Base-by-base conservation (phyloP, 2,797 vertebrate species). In the Falco concolor region DNA sequence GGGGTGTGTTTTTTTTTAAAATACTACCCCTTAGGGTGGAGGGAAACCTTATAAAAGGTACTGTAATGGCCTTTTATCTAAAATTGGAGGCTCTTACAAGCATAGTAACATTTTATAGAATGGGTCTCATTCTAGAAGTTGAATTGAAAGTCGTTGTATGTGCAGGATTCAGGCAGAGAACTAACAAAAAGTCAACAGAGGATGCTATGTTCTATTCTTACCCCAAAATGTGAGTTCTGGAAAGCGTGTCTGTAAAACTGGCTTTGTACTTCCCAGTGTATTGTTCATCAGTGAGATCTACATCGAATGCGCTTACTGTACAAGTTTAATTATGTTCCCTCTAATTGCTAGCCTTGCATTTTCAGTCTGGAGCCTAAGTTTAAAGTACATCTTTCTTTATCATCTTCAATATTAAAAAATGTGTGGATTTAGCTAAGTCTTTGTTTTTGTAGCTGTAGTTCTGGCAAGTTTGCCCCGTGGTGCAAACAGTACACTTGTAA, bases 311-410 rank as follows among this genome's bases (percentile, higher is more conserved):
- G 28, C 89, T 83, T 93, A 68, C 49, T 82, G n/a, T 92, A 68
- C 75, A 74, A 74, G 49, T 92, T 93, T 70, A 73, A 90, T 93
- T 94, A 68, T 94, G 40, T 94, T 91, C 63, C 20, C 24, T 86
- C 61, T 82, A 47, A 72, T 89, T 86, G 89, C 89, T 85, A 61
- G 75, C 30, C 28, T 94, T 96, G 81, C 81, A 30, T 94, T 96
- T 96, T 93, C 63, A 74, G 21, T 57, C 63, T 88, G 59, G 30
- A 90, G 69, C 38, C 21, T 50, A 40, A 68, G 57, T 85, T 93
- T 81, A 77, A 86, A 90, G 61, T 69, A 67, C 36, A 32, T 86
- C 93, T 94, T 93, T 56, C 30, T 79, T 87, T 63, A 30, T 89
- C 32, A 10, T 91, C 59, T 69, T 92, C 78, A 85, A 1, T 83